phyloP scores from a whole-genome alignment of 1,140 invertebrate genomes.

The Himalopsyche phryganea region DNA sequence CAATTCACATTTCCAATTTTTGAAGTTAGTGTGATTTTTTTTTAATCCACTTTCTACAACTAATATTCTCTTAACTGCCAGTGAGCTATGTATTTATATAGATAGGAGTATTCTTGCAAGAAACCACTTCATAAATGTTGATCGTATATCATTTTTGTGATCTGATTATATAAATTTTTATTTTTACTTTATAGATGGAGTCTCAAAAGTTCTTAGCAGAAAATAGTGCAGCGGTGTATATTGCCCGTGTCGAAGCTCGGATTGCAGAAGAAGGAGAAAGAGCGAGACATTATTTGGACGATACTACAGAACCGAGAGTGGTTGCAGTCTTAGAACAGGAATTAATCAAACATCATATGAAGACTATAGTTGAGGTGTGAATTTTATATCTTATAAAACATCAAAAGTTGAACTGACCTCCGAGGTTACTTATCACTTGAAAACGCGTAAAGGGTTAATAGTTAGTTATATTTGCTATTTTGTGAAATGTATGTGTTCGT shows the following conservation, averaged over 20 bases:
- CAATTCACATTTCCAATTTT: no score
- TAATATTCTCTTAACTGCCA: no score
- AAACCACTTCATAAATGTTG: no score
- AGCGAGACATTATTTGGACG: constrained; percentile 96
- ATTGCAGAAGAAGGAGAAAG: constrained; percentile 97
- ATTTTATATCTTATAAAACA: no score
- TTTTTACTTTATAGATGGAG: constrained; percentile 70
- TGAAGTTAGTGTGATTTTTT: no score
- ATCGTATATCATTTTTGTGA: no score
- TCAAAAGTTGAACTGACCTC: not conserved
- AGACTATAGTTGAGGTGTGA: constrained; percentile 87
- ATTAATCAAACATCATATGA: constrained; percentile 98
- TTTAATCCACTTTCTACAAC: no score
- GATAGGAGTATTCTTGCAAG: no score
- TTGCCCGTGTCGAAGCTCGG: constrained; percentile 96
- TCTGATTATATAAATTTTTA: no score
- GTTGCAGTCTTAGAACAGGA: constrained; percentile 97
- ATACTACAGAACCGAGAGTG: constrained; percentile 91
- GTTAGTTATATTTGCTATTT: no score
- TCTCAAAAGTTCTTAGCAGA: constrained; percentile 98
- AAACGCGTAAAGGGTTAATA: not conserved
- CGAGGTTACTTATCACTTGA: not conserved
- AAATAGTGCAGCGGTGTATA: constrained; percentile 98
- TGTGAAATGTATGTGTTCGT: no score
- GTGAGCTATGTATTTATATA: no score